Evolutionary conservation across 2,888 invertebrate genomes (phyloP), one percentile per base, ranked within the genome.

Genomic region (Autographa gamma): DNA sequence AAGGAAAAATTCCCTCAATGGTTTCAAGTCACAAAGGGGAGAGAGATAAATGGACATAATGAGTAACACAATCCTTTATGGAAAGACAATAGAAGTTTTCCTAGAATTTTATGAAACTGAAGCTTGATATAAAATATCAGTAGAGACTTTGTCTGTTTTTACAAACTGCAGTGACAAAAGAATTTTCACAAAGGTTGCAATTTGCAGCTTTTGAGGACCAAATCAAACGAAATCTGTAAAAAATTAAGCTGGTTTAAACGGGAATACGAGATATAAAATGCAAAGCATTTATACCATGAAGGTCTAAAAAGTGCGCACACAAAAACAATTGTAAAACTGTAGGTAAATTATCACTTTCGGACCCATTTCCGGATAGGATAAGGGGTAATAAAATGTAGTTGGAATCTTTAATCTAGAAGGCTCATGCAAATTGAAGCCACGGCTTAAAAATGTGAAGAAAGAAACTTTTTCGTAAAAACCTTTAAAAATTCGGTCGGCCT

Each of bases 401-500:
- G 43, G 31, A n/a, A 19, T 2, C 8, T 34, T 63, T 38, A 64
- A 68, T 76, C 60, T 43, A 54, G 14, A 19, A 13, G 14, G 6
- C 71, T 66, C 61, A 61, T 67, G 34, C 14, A 66, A 76, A 73
- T 64, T 61, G 41, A 43, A 43, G 60, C 18, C 13, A 56, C 16
- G 56, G 69, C 11, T 14, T 63, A 58, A 76, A 73, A 73, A 71
- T 62, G 60, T 8, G 59, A 67, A 74, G 74, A 66, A 72, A 54
- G 60, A 75, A 66, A 75, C 64, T 58, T 69, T 60, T 63, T 63
- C 43, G 3, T 4, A 43, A 65, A 67, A 76, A 65, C 65, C 56
- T 71, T 77, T 54, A 64, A 71, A 79, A 76, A 71, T 70, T 70
- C 64, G 38, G 38, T 65, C 61, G 66, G 66, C 72, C 75, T 82